Evolutionary conservation across 2,113 vertebrate species (phyloP).

Genomic region (Camarhynchus parvulus): DNA sequence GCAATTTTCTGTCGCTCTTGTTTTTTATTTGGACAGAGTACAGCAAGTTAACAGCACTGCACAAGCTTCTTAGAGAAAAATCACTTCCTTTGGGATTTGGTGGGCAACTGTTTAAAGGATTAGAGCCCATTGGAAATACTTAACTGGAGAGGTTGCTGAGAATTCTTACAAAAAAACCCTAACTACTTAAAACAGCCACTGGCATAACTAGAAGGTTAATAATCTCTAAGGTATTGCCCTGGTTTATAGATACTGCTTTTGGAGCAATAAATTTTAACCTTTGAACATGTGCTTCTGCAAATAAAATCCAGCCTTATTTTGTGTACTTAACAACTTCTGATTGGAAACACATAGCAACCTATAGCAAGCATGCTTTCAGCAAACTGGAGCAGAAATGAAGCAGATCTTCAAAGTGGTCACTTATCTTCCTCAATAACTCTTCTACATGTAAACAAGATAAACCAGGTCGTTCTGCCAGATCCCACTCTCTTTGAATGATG

Average conservation of each 20-base stretch:
- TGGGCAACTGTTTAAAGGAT: neutral
- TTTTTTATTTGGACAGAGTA: neutral
- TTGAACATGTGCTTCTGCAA: slow-evolving; percentile 67
- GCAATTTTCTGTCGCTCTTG: neutral
- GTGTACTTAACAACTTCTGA: slow-evolving; percentile 68
- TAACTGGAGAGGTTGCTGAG: neutral
- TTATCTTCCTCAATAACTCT: slow-evolving; percentile 70
- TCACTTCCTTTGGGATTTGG: neutral
- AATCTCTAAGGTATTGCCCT: slow-evolving; percentile 57
- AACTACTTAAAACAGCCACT: neutral
- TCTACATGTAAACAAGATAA: slow-evolving; percentile 69
- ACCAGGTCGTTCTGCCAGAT: slow-evolving; percentile 33
- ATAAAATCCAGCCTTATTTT: slow-evolving; percentile 71
- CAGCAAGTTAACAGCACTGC: neutral
- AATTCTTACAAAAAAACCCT: neutral
- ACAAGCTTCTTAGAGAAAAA: neutral
- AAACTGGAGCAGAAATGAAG: slow-evolving; percentile 56
- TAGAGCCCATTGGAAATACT: neutral
- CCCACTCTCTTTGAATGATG: slow-evolving; percentile 33
- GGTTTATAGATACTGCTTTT: slow-evolving; percentile 64
- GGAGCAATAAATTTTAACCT: slow-evolving; percentile 70
- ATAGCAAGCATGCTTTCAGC: slow-evolving; percentile 48
- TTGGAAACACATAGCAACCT: slow-evolving; percentile 67
- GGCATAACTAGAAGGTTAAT: slow-evolving; percentile 60
- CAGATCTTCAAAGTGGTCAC: slow-evolving; percentile 68